These are phyloP conservation scores for Oreortyx pictus DNA, from an alignment of 2,797 vertebrate species.

Conservation along the genomic window DNA sequence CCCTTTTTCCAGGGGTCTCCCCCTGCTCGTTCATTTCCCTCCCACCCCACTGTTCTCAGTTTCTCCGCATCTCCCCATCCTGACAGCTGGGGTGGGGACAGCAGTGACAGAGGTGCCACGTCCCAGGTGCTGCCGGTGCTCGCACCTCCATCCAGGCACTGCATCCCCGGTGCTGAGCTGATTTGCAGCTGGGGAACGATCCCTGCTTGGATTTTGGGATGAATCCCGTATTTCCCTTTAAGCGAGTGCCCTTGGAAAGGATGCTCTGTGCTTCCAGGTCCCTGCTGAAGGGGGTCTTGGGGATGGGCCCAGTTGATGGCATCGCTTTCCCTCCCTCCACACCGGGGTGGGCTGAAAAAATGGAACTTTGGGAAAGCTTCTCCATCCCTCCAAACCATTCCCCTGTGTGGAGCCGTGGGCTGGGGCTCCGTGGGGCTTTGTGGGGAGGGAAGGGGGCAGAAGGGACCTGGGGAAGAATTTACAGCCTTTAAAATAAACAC, in stretches of 20 bases:
- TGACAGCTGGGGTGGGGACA: rapidly evolving
- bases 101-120: rapidly evolving
- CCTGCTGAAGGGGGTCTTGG: rapidly evolving
- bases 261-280: not conserved
- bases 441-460: rapidly evolving
- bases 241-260: not conserved
- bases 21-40: not conserved
- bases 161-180: not conserved
- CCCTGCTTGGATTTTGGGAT: not conserved
- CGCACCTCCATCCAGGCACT: not conserved
- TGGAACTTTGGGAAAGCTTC: not conserved
- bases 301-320: rapidly evolving
- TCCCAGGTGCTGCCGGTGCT: not conserved
- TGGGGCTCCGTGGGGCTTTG: not conserved
- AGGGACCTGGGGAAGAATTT: not conserved
- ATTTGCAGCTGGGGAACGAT: not conserved
- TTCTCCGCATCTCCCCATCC: not conserved
- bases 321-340: not conserved
- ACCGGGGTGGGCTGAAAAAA: not conserved
- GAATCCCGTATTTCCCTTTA: not conserved
- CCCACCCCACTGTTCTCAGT: not conserved
- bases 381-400: not conserved
- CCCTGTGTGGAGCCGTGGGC: rapidly evolving
- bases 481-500: not conserved
- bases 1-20: not conserved